Conservation (phyloP, 2,113 vertebrate species). For the Camelus bactrianus region DNA sequence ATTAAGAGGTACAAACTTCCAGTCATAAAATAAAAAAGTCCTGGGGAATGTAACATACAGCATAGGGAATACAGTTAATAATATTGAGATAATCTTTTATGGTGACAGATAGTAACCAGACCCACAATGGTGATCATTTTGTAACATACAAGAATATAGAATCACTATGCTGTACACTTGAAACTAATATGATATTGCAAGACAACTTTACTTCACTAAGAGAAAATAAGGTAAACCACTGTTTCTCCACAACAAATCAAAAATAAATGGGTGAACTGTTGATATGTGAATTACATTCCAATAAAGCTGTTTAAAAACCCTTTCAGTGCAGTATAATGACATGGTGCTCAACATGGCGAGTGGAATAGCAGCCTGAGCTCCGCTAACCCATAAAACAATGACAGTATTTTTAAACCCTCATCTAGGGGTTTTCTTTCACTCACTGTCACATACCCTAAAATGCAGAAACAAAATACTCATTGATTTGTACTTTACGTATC, state of each 20-base stretch:
- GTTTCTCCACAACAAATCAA: not conserved
- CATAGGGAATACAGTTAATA: not conserved
- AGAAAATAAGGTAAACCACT: not conserved
- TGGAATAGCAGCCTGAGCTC: not conserved
- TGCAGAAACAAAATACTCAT: slow-evolving; percentile 68
- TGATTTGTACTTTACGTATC: slow-evolving; percentile 75
- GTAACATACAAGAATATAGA: not conserved
- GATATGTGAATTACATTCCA: not conserved
- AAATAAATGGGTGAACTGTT: not conserved
- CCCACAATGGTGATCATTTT: not conserved
- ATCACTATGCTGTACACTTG: not conserved
- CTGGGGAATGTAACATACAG: not conserved
- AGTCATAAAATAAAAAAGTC: not conserved
- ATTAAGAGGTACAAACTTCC: not conserved
- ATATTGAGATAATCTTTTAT: not conserved
- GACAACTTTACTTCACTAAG: not conserved
- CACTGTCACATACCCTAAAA: slow-evolving; percentile 71
- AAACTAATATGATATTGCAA: not conserved
- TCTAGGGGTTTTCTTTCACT: slow-evolving; percentile 22
- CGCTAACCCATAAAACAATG: not conserved
- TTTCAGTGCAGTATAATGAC: not conserved
- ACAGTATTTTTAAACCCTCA: not conserved
- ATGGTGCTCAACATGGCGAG: not conserved
- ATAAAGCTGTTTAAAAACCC: not conserved
- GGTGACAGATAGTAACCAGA: not conserved